phyloP scores from a whole-genome alignment of 2,888 invertebrate genomes.

The Thecophora atra region DNA sequence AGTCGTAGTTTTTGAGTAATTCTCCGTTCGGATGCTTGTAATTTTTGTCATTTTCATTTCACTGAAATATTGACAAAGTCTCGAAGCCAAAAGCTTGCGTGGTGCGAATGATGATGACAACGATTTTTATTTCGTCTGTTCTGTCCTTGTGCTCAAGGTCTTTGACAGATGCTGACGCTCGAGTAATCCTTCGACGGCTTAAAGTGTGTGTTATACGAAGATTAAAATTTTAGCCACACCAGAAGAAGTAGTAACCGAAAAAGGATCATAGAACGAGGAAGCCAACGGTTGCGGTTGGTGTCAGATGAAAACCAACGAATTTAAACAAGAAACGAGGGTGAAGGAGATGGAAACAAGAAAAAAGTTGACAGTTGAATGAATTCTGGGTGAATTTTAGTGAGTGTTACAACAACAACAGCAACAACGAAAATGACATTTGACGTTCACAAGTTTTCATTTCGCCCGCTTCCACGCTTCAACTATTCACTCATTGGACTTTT shows the following conservation, averaged over 20 bases:
- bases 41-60: conserved; percentile 27
- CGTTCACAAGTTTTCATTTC: not conserved
- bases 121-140: not conserved
- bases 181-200: conserved; percentile 32
- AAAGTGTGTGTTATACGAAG: conserved; percentile 19
- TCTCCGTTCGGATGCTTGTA: not conserved
- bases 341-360: conserved; percentile 19
- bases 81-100: not conserved
- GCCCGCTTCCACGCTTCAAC: not conserved
- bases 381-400: conserved; percentile 20
- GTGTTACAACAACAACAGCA: not conserved
- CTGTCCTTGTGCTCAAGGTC: not conserved
- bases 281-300: not conserved
- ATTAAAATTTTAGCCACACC: conserved; percentile 21
- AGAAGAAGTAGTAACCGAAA: not conserved
- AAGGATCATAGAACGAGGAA: not conserved
- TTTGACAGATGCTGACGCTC: conserved; percentile 36
- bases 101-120: not conserved
- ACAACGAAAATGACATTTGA: not conserved
- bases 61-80: conserved; percentile 34
- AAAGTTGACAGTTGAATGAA: conserved; percentile 35
- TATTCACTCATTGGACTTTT: not conserved
- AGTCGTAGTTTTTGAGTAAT: conserved; percentile 27
- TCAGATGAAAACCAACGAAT: not conserved
- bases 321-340: too few species aligned